Conservation (phyloP, 2,113 vertebrate genomes). For the Petrocephalus zakoni region DNA sequence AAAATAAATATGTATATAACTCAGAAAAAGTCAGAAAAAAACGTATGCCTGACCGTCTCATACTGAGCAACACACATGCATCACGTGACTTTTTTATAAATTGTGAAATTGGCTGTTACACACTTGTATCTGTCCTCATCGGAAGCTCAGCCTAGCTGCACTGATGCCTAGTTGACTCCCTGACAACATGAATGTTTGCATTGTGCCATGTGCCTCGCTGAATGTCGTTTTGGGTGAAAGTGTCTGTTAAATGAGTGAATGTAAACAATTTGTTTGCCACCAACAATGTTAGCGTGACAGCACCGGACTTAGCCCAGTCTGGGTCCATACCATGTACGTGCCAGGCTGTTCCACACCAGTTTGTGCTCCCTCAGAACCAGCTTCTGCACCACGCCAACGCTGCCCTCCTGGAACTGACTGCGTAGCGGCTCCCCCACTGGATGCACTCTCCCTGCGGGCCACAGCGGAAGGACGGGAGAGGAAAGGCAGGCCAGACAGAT, state of each 20-base stretch:
- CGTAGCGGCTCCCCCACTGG: conserved; percentile 58
- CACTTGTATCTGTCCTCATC: too few relatives aligned
- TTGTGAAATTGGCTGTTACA: too few relatives aligned
- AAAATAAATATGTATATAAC: too few relatives aligned
- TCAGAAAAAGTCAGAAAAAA: too few relatives aligned
- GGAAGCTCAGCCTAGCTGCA: neutral
- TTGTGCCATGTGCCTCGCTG: neutral
- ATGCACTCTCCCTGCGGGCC: conserved; percentile 63
- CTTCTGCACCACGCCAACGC: conserved; percentile 73
- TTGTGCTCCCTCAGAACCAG: conserved; percentile 73
- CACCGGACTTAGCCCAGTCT: neutral
- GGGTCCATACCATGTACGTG: conserved; percentile 66
- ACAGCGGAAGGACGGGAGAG: neutral
- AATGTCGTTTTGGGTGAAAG: neutral
- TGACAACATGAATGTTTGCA: neutral
- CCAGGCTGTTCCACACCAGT: conserved; percentile 74
- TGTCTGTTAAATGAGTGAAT: neutral
- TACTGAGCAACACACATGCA: too few relatives aligned
- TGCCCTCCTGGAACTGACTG: conserved; percentile 68
- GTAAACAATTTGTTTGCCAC: neutral
- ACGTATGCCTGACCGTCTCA: too few relatives aligned
- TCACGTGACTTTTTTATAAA: too few relatives aligned
- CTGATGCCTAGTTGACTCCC: neutral
- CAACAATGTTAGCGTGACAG: neutral
- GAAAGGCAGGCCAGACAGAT: neutral